These are phyloP conservation scores for Belonocnema kinseyi DNA, from an alignment of 1,140 invertebrate genomes.

Conservation along the genomic window DNA sequence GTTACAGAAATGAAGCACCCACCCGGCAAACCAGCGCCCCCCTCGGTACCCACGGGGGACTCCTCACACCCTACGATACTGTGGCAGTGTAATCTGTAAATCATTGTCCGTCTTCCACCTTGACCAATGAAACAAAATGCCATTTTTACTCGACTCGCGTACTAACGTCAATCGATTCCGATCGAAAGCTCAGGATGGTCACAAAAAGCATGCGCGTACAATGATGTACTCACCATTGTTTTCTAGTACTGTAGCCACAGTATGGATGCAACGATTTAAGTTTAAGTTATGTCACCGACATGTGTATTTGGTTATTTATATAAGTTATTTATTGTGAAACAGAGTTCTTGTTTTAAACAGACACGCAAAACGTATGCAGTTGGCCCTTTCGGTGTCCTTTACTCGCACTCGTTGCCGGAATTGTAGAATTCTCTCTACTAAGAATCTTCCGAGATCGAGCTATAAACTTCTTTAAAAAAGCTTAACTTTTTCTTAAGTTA, in stretches of 20 bases:
- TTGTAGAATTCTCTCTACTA: not conserved
- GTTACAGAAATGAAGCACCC: constrained; percentile 89
- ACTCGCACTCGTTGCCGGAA: not conserved
- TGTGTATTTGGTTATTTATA: not conserved
- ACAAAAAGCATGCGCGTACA: not conserved
- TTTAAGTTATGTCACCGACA: not conserved
- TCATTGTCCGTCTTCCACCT: constrained; percentile 48
- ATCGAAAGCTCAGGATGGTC: not conserved
- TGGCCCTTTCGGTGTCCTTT: not conserved
- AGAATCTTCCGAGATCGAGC: not conserved
- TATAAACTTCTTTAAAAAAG: not conserved
- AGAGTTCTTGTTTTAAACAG: not conserved
- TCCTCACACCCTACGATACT: constrained; percentile 96
- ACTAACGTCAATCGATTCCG: not conserved
- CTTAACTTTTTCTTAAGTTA: not conserved
- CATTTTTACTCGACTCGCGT: not conserved
- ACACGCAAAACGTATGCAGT: no score
- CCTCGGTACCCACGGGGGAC: constrained; percentile 85
- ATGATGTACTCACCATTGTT: not conserved
- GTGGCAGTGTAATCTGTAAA: constrained; percentile 96
- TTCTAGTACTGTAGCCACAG: not conserved
- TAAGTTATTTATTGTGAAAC: not conserved
- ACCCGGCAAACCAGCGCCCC: constrained; percentile 80
- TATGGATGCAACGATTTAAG: not conserved
- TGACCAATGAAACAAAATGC: constrained; percentile 18